These are phyloP conservation scores for Tanytarsus gracilentus DNA, from an alignment of 2,888 invertebrate species.

Conservation along the genomic window DNA sequence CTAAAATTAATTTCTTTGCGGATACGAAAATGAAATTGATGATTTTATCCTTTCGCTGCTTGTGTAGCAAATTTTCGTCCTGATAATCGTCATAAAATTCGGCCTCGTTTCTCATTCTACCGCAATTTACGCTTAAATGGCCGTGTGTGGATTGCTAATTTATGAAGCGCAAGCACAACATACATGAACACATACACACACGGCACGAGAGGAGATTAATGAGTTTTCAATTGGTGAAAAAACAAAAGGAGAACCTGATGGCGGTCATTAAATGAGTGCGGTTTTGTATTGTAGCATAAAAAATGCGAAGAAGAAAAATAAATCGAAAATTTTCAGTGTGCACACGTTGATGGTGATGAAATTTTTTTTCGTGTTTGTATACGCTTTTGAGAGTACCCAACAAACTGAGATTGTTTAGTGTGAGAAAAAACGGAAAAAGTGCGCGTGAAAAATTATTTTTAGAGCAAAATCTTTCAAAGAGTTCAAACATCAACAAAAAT, in stretches of 20 bases:
- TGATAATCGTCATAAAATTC: conserved; percentile 9
- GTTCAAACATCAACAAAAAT: no score
- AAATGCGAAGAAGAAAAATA: neutral
- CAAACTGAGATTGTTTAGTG: no score
- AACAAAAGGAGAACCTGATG: neutral
- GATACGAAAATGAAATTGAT: conserved; percentile 2
- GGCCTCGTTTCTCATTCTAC: neutral
- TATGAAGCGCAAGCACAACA: conserved; percentile 15
- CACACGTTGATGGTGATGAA: no score
- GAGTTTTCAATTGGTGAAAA: conserved; percentile 27
- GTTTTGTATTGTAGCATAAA: no score
- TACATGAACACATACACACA: conserved; percentile 4
- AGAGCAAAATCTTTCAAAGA: no score
- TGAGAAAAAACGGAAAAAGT: no score
- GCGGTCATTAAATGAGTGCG: conserved; percentile 4
- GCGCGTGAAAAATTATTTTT: no score
- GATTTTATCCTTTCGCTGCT: no score
- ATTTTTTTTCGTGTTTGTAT: no score
- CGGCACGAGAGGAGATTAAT: conserved; percentile 17
- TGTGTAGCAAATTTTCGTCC: neutral
- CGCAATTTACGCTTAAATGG: neutral
- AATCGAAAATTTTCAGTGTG: conserved; percentile 1
- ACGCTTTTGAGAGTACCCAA: no score
- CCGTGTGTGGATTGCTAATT: conserved; percentile 24
- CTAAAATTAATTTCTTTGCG: no score